Conservation (phyloP, 2,797 vertebrate genomes). For the Eupleurogrammus muticus region DNA sequence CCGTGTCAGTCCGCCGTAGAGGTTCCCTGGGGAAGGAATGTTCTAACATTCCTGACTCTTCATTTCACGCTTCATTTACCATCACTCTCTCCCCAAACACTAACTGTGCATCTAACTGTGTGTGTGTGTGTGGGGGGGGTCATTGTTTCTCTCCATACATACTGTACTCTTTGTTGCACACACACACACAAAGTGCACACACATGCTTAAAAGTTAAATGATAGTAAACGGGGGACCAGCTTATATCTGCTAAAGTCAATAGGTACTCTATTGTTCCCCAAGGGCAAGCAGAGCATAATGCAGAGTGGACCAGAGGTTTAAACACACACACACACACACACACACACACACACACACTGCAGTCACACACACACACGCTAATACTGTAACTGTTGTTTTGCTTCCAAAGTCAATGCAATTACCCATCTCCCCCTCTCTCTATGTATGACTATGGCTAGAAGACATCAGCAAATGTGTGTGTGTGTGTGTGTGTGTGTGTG, state of each 20-base stretch:
- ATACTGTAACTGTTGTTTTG: conserved; percentile 71
- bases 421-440: conserved; percentile 59
- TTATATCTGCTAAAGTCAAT: conserved; percentile 47
- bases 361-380: conserved; percentile 29
- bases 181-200: conserved; percentile 25
- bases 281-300: conserved; percentile 54
- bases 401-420: conserved; percentile 72
- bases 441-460: conserved; percentile 62
- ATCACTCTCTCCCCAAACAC: conserved; percentile 75
- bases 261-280: conserved; percentile 61
- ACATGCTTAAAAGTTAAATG: conserved; percentile 50
- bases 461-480: conserved; percentile 52
- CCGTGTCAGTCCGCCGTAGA: conserved; percentile 64
- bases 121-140: conserved; percentile 27
- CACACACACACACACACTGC: conserved; percentile 19
- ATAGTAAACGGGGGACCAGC: conserved; percentile 37
- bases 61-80: conserved; percentile 83
- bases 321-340: conserved; percentile 43
- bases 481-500: conserved; percentile 18
- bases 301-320: conserved; percentile 42
- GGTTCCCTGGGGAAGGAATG: conserved; percentile 72
- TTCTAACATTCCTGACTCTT: conserved; percentile 78
- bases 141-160: conserved; percentile 20
- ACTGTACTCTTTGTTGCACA: conserved; percentile 23
- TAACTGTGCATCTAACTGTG: conserved; percentile 57